phyloP scores from a whole-genome alignment of 2,113 vertebrate species.

The Corythornis madagascariensis region DNA sequence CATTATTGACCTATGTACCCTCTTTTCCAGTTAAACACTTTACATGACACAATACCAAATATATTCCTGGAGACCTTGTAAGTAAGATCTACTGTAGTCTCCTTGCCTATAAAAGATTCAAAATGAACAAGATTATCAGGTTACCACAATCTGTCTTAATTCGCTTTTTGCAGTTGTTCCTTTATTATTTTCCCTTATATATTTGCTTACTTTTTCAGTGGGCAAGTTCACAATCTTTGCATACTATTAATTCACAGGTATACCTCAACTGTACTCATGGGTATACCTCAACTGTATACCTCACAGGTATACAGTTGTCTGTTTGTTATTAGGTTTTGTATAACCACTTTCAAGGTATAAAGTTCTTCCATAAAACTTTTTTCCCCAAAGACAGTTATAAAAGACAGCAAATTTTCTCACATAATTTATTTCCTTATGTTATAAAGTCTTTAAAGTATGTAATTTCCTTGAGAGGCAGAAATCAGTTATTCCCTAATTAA shows the following conservation, averaged over 20 bases:
- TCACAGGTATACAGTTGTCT: not conserved
- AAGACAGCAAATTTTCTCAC: not conserved
- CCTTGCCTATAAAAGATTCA: not conserved
- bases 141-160: not conserved
- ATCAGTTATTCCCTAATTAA: constrained; percentile 32
- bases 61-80: not conserved
- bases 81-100: not conserved
- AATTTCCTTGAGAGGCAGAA: constrained; percentile 6
- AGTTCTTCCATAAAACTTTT: not conserved
- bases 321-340: not conserved
- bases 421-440: not conserved
- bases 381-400: not conserved
- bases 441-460: not conserved
- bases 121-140: not conserved
- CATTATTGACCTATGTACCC: accelerated
- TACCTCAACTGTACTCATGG: too few relatives aligned
- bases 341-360: not conserved
- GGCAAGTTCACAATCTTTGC: not conserved
- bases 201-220: not conserved
- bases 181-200: not conserved
- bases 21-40: not conserved
- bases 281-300: too few relatives aligned
- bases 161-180: not conserved
- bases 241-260: not conserved
- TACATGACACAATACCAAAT: not conserved